These are phyloP conservation scores for Leuciscus idus DNA, from an alignment of 2,113 vertebrate genomes.

Conservation along the genomic window DNA sequence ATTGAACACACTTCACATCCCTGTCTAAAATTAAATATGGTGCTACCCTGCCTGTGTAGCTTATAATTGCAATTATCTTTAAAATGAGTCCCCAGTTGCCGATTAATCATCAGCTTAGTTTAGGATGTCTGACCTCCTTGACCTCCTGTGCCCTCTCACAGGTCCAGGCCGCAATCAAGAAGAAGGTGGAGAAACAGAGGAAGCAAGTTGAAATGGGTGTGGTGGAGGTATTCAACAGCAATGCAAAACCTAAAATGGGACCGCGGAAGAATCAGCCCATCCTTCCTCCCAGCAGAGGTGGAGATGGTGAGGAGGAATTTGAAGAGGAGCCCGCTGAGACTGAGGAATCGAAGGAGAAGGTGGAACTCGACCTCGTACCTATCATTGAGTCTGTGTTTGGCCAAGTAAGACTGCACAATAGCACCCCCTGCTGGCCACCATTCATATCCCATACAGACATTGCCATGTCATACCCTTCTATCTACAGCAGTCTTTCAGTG, in stretches of 20 bases:
- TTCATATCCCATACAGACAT: background rate
- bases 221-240: constrained; percentile 39
- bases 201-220: constrained; percentile 48
- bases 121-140: background rate
- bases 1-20: too few species aligned
- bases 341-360: constrained; percentile 53
- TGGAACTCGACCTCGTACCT: constrained; percentile 66
- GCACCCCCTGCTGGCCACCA: background rate
- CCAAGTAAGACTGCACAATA: constrained; percentile 71
- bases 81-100: background rate
- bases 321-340: constrained; percentile 3
- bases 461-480: background rate
- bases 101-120: background rate
- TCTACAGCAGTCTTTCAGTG: background rate
- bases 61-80: background rate
- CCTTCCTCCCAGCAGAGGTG: background rate
- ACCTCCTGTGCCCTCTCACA: constrained; percentile 47
- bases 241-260: constrained; percentile 23
- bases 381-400: constrained; percentile 77
- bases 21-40: too few species aligned
- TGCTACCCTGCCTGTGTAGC: too few species aligned
- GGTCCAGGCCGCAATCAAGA: constrained; percentile 79
- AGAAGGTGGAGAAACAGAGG: constrained; percentile 76
- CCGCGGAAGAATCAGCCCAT: constrained; percentile 47
- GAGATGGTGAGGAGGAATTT: constrained; percentile 57